Evolutionary conservation across 2,113 vertebrate genomes (phyloP).

Genomic region (Sarotherodon lohbergeri): DNA sequence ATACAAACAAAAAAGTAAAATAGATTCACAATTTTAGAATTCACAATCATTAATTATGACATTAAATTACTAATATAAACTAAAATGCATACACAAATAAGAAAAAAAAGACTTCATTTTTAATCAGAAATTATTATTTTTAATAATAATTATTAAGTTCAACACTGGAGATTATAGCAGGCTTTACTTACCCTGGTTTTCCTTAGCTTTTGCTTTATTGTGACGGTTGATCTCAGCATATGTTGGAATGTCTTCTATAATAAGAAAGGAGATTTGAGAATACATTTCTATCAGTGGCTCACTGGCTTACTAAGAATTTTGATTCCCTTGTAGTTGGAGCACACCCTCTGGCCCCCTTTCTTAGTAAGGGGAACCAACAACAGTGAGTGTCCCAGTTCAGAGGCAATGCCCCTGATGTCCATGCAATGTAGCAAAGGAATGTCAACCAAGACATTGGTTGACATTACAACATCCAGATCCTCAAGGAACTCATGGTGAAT

Average conservation of each 20-base stretch:
- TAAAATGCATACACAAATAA: background rate
- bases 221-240: background rate
- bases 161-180: background rate
- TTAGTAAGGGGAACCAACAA: background rate
- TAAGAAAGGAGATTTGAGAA: background rate
- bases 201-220: background rate
- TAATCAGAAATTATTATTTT: background rate
- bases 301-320: background rate
- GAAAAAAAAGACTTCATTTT: rapidly evolving
- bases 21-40: background rate
- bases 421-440: background rate
- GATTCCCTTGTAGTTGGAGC: background rate
- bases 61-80: background rate
- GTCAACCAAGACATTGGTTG: background rate
- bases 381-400: background rate
- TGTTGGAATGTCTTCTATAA: background rate
- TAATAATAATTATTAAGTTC: rapidly evolving
- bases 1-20: background rate
- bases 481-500: background rate
- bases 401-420: background rate
- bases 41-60: background rate
- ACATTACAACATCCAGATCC: background rate
- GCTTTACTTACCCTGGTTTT: background rate
- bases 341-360: background rate
- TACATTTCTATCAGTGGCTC: background rate